These are phyloP conservation scores for Leptopilina syphax DNA, from an alignment of 2,888 invertebrate species.

Conservation along the genomic window DNA sequence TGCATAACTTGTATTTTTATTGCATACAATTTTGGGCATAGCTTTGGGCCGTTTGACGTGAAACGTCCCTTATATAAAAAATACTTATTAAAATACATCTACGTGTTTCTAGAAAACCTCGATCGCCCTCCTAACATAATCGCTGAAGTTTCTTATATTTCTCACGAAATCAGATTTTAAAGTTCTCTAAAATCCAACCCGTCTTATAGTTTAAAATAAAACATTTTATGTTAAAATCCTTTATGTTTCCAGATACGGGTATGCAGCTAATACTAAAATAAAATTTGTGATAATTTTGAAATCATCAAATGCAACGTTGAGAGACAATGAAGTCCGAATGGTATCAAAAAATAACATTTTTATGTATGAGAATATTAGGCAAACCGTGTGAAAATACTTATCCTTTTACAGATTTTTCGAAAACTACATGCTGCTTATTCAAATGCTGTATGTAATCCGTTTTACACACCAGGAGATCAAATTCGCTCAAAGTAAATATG, in stretches of 20 bases:
- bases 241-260: constrained; percentile 86
- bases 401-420: constrained; percentile 85
- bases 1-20: no score
- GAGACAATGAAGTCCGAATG: constrained; percentile 96
- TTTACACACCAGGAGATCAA: constrained; percentile 94
- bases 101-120: no score
- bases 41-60: no score
- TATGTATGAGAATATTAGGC: constrained; percentile 15
- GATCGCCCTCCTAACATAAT: no score
- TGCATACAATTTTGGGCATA: no score
- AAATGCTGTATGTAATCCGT: constrained; percentile 97
- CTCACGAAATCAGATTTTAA: no score
- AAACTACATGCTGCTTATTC: constrained; percentile 95
- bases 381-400: constrained; percentile 16
- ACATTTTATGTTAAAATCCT: background rate
- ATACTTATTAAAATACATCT: no score
- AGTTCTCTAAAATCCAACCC: no score
- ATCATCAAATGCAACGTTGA: constrained; percentile 89
- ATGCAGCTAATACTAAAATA: constrained; percentile 97
- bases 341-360: constrained; percentile 76
- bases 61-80: background rate
- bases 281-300: constrained; percentile 96
- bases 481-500: constrained; percentile 89
- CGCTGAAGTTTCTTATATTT: no score
- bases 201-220: no score